phyloP scores from a whole-genome alignment of 2,797 vertebrate genomes.

The Halcyon chelicuti region DNA sequence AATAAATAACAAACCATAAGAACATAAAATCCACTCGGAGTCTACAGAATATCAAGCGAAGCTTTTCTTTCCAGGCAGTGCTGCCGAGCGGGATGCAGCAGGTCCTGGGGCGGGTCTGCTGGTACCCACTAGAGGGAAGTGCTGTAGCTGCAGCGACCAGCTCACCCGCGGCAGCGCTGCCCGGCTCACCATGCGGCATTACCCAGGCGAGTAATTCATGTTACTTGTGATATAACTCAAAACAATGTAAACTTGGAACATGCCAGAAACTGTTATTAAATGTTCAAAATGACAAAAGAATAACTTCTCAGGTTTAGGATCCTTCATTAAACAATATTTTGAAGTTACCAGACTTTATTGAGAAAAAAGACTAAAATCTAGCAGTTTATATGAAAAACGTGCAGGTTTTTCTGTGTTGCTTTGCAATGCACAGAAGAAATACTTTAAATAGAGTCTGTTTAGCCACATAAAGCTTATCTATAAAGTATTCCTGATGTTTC shows the following conservation, averaged over 20 bases:
- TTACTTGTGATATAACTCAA: not conserved
- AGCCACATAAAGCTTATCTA: not conserved
- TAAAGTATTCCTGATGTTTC: not conserved
- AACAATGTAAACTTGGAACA: not conserved
- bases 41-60: not conserved
- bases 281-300: not conserved
- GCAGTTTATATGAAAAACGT: not conserved
- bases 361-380: not conserved
- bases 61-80: not conserved
- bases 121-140: slow-evolving; percentile 59
- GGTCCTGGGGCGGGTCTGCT: not conserved
- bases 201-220: not conserved
- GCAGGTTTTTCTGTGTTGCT: not conserved
- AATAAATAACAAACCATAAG: not conserved
- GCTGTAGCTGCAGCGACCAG: not conserved
- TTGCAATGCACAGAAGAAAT: not conserved
- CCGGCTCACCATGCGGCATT: not conserved
- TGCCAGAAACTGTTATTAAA: not conserved
- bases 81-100: not conserved
- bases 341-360: not conserved
- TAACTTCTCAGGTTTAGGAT: not conserved
- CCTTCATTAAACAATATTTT: not conserved
- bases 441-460: not conserved
- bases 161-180: not conserved
- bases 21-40: not conserved